A percentile compares a stretch with the other conserved stretches of the same genome.
These are phyloP conservation scores for Diarsia rubi DNA, from an alignment of 2,888 invertebrate species.

Conservation along the genomic window DNA sequence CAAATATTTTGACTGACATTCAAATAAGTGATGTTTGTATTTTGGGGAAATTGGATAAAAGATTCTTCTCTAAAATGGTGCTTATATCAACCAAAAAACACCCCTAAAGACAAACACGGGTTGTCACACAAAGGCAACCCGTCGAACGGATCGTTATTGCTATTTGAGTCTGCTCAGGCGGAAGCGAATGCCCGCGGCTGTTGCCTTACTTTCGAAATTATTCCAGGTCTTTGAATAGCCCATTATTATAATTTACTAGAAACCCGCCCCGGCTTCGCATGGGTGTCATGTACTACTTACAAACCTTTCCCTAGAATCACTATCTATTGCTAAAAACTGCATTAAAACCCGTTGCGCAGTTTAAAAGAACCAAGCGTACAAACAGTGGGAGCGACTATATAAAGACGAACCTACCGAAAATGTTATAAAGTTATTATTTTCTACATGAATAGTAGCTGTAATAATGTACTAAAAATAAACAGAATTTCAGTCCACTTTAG, in stretches of 20 bases:
- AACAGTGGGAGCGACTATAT: too few relatives aligned
- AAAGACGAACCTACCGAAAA: not conserved
- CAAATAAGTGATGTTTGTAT: not conserved
- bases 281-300: too few relatives aligned
- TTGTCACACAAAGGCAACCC: too few relatives aligned
- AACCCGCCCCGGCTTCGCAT: too few relatives aligned
- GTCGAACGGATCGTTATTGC: constrained; percentile 13
- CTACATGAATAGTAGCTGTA: not conserved
- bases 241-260: not conserved
- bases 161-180: constrained; percentile 25
- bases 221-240: not conserved
- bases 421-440: not conserved
- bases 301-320: too few relatives aligned
- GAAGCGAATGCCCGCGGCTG: not conserved
- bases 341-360: too few relatives aligned
- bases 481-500: not conserved
- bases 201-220: not conserved
- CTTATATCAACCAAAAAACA: not conserved
- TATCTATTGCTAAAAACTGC: too few relatives aligned
- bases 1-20: not conserved
- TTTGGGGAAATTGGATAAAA: not conserved
- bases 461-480: not conserved
- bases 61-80: not conserved
- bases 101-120: too few relatives aligned
- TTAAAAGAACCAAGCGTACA: too few relatives aligned